phyloP scores from a whole-genome alignment of 1,140 invertebrate species.

The Drosophila prosaltans region DNA sequence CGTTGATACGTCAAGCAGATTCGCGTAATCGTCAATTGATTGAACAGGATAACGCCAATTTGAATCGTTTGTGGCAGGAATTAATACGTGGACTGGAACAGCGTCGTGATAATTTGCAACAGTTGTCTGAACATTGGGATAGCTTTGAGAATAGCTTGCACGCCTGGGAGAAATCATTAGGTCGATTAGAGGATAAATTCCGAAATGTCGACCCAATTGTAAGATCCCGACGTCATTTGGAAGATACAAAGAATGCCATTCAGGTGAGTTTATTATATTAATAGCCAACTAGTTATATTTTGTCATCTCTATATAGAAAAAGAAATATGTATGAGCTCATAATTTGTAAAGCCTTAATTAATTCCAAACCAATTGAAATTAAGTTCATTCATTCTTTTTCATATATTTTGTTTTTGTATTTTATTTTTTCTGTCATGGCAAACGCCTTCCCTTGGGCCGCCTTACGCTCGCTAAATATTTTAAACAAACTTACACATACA shows the following conservation, averaged over 20 bases:
- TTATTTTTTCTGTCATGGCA: conserved; percentile 16
- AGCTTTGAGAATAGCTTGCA: conserved; percentile 89
- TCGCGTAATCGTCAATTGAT: conserved; percentile 86
- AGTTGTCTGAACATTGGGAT: conserved; percentile 90
- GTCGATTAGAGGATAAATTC: conserved; percentile 87
- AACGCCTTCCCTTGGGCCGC: conserved; percentile 34
- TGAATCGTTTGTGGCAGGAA: conserved; percentile 90
- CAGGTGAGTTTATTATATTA: conserved; percentile 84
- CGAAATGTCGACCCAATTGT: conserved; percentile 90
- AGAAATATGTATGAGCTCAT: conserved; percentile 14
- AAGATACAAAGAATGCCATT: conserved; percentile 88
- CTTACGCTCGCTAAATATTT: conserved; percentile 44
- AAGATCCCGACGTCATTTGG: conserved; percentile 88
- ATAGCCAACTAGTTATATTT: not conserved
- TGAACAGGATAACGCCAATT: conserved; percentile 85
- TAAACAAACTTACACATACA: conserved; percentile 35
- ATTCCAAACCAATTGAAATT: conserved; percentile 24
- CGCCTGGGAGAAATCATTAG: conserved; percentile 86
- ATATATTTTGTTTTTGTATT: conserved; percentile 18
- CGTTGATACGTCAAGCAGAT: conserved; percentile 87
- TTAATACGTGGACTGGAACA: conserved; percentile 88
- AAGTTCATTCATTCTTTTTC: conserved; percentile 46
- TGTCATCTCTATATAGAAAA: not conserved
- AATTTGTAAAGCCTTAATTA: conserved; percentile 16
- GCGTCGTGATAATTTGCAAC: conserved; percentile 86